phyloP scores from a whole-genome alignment of 2,888 invertebrate genomes.

The Eudemis profundana region DNA sequence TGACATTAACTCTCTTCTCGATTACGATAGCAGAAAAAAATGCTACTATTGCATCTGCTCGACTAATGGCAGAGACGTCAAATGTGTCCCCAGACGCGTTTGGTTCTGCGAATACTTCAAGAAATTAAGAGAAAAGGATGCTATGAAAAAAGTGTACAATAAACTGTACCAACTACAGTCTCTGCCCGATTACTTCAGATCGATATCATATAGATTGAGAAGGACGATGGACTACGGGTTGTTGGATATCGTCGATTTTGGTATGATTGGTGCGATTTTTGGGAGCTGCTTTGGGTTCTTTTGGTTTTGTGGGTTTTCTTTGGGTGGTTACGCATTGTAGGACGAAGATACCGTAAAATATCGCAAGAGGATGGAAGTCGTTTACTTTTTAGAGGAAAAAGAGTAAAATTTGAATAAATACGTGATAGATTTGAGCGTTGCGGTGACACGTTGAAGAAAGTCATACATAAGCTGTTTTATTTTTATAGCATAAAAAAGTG shows the following conservation, averaged over 20 bases:
- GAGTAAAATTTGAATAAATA: too few relatives aligned
- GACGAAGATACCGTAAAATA: too few relatives aligned
- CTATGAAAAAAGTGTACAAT: constrained; percentile 58
- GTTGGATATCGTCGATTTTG: constrained; percentile 64
- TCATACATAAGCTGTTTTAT: too few relatives aligned
- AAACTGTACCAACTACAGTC: constrained; percentile 63
- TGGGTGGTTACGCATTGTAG: too few relatives aligned
- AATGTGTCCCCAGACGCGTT: constrained; percentile 62
- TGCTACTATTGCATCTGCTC: constrained; percentile 74
- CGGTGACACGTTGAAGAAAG: too few relatives aligned
- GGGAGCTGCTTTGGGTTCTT: constrained; percentile 47
- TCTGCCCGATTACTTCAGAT: constrained; percentile 68
- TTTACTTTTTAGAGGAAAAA: too few relatives aligned
- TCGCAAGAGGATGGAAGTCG: too few relatives aligned
- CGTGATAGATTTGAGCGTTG: too few relatives aligned
- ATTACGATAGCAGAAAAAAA: constrained; percentile 55
- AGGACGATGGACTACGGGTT: constrained; percentile 74
- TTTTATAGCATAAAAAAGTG: background rate
- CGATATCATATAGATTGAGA: constrained; percentile 68
- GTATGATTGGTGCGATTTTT: constrained; percentile 55
- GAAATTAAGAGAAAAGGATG: constrained; percentile 51
- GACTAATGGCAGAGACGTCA: constrained; percentile 52
- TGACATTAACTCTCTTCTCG: constrained; percentile 61
- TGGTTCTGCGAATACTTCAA: constrained; percentile 71
- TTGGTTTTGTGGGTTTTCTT: constrained; percentile 31